Percentiles rank a stretch among this genome's conserved stretches.
Conservation (phyloP, 1,140 invertebrate species). For the Cherax quadricarinatus region DNA sequence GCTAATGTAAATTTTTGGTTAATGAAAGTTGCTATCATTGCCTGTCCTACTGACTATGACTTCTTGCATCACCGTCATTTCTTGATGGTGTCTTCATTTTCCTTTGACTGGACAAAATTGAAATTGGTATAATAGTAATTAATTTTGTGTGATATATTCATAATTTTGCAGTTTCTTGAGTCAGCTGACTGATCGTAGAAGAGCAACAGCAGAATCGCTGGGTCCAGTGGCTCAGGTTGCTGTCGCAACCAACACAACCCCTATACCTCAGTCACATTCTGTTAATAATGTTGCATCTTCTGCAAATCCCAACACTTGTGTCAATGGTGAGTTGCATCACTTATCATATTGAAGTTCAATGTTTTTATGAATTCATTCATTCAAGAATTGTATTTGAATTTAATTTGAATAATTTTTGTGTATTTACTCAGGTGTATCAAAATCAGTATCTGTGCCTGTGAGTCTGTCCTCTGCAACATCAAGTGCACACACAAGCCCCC, state of each 20-base stretch:
- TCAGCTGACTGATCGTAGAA: conserved; percentile 83
- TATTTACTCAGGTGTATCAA: conserved; percentile 32
- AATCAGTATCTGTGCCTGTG: conserved; percentile 49
- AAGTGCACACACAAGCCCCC: conserved; percentile 43
- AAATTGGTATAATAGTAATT: no score
- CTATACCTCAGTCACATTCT: conserved; percentile 64
- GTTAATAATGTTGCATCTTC: neutral
- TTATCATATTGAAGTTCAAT: neutral
- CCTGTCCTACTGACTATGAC: no score
- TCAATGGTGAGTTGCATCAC: conserved; percentile 35
- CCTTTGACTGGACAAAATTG: no score
- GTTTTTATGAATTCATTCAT: neutral
- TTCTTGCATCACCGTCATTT: no score
- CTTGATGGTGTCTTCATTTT: no score
- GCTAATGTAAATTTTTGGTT: no score
- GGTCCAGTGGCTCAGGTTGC: conserved; percentile 75
- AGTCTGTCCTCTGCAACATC: conserved; percentile 40
- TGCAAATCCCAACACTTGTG: conserved; percentile 15
- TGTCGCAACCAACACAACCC: conserved; percentile 62
- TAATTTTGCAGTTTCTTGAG: conserved; percentile 82
- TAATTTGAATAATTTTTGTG: neutral
- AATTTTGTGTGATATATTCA: no score
- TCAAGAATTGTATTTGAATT: no score
- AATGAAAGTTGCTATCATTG: no score
- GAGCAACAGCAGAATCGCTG: conserved; percentile 82